Evolutionary conservation across 2,797 vertebrate species (phyloP).

Genomic region (Amblyraja radiata): DNA sequence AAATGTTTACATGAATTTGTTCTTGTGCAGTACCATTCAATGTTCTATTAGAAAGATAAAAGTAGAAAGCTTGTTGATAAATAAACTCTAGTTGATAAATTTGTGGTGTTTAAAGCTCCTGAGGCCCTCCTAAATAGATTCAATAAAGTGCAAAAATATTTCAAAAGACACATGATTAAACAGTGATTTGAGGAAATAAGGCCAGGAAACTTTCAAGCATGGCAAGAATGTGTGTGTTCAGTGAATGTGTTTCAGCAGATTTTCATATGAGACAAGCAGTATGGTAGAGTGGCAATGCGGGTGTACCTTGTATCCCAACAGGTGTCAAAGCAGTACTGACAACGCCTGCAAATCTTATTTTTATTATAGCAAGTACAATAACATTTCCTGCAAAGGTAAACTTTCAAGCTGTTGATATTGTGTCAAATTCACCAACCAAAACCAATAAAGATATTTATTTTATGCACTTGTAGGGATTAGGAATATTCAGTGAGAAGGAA

Average conservation of each 20-base stretch:
- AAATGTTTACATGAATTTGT: too few species aligned
- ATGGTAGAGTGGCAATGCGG: not conserved
- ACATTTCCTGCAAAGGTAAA: not conserved
- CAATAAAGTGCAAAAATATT: not conserved
- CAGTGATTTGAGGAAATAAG: not conserved
- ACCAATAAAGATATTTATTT: not conserved
- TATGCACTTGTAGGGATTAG: not conserved
- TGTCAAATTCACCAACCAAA: not conserved
- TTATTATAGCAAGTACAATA: not conserved
- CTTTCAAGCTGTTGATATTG: not conserved
- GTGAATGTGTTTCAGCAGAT: not conserved
- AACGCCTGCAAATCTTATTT: not conserved
- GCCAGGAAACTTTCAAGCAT: not conserved
- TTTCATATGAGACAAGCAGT: not conserved
- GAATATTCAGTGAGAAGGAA: not conserved
- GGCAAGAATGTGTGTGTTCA: not conserved
- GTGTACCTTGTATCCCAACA: not conserved
- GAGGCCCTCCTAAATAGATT: not conserved
- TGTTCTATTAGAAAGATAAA: not conserved
- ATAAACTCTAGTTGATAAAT: not conserved
- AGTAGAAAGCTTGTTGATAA: not conserved
- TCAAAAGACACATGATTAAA: not conserved
- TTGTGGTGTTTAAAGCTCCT: not conserved
- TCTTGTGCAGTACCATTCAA: too few species aligned
- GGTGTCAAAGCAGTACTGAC: not conserved